Base-by-base conservation (phyloP, 1,140 invertebrate genomes). In the Pantala flavescens region DNA sequence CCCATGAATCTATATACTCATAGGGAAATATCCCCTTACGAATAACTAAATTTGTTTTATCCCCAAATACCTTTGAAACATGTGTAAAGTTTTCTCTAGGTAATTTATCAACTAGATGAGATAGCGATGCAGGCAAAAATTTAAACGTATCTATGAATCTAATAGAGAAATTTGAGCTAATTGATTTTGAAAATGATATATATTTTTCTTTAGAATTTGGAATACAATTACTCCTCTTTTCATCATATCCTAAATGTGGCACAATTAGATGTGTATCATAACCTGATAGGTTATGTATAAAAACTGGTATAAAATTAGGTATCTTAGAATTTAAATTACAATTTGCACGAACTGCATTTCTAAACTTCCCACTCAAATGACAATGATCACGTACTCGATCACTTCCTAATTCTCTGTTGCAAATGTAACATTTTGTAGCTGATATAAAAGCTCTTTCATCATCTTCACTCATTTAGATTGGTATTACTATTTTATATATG, bases 11-110 rank as follows among this genome's bases (percentile, higher is more conserved):
- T n/a, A 81, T 24, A 76, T 79, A 81, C 70, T 81, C 79, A 74
- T 82, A 81, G 11, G 79, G 80, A 72, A 79, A 81, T 70, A 80
- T 75, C 23, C 77, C 80, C 76, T 82, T 82, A 43, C 75, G 76
- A 42, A 71, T 75, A 3, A 79, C 36, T 2, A 80, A 74, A 23
- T 76, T 1, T 16, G 77, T 76, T 74, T 78, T 70, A 0, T 75
- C 42, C 11, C 77, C 1, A 55, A 55, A 21, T 1, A 43, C 70
- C 7, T 23, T 63, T 23, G 71, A 24, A 14, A 73, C 55, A 0
- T 23, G 7, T 21, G 73, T 72, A 43, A 76, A 75, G 24, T 5
- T 23, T 73, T 76, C 76, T n/a, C 73, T 7, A 14, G 63, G 21
- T 5, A 78, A 14, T 70, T 71, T 63, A 63, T 78, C 75, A 0